phyloP scores from a whole-genome alignment of 1,140 invertebrate genomes.

The Cyclargus thomasi region DNA sequence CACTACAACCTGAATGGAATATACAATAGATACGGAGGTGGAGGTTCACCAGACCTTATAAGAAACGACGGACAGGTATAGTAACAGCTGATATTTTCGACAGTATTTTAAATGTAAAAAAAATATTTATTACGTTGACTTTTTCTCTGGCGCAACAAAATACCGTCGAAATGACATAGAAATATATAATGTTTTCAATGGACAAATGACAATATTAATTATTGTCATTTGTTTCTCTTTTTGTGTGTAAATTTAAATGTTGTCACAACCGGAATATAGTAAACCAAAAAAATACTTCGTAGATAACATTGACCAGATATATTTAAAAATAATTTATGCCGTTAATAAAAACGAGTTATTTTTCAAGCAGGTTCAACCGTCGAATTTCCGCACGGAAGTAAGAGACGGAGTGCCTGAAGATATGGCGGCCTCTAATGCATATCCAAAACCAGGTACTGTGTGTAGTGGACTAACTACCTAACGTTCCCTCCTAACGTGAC shows the following conservation, averaged over 20 bases:
- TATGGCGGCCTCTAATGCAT: conserved; percentile 44
- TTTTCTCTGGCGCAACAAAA: too few relatives aligned
- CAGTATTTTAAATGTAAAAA: not conserved
- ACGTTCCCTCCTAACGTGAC: too few relatives aligned
- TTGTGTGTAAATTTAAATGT: too few relatives aligned
- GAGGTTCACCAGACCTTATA: conserved; percentile 51
- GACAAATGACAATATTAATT: too few relatives aligned
- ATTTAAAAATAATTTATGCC: not conserved
- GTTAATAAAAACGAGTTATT: not conserved
- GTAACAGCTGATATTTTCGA: not conserved
- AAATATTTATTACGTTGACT: not conserved
- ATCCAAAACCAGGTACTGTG: conserved; percentile 37
- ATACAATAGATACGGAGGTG: conserved; percentile 56
- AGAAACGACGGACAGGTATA: conserved; percentile 57
- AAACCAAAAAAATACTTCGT: too few relatives aligned
- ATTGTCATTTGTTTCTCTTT: too few relatives aligned
- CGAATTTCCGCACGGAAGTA: conserved; percentile 54
- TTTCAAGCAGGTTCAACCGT: conserved; percentile 46
- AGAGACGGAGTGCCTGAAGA: conserved; percentile 44
- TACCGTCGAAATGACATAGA: too few relatives aligned
- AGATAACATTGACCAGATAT: too few relatives aligned
- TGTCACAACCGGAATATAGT: too few relatives aligned
- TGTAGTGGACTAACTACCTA: not conserved
- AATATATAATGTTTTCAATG: too few relatives aligned
- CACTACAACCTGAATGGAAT: conserved; percentile 68